Evolutionary conservation across 2,113 vertebrate species (phyloP).

Genomic region (Thinocorus orbignyianus): DNA sequence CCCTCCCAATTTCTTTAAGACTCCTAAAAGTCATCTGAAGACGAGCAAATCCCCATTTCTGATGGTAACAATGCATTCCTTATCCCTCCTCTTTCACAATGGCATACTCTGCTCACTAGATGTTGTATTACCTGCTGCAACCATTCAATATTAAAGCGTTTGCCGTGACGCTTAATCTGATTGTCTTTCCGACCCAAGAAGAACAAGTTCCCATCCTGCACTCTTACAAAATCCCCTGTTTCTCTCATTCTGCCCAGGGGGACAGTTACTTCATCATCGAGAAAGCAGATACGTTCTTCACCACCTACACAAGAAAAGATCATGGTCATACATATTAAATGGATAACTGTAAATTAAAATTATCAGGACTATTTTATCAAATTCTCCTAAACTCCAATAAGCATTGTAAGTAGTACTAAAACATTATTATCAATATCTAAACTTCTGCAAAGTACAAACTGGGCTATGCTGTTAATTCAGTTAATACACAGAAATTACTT

Average conservation of each 20-base stretch:
- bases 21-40: not conserved
- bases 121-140: slow-evolving; percentile 82
- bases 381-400: not conserved
- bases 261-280: slow-evolving; percentile 81
- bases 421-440: not conserved
- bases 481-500: not conserved
- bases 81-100: not conserved
- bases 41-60: not conserved
- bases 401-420: not conserved
- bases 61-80: not conserved
- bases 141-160: slow-evolving; percentile 83
- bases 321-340: not conserved
- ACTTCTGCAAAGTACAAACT: not conserved
- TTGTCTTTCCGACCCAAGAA: slow-evolving; percentile 90
- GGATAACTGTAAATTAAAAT: not conserved
- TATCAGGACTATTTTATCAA: not conserved
- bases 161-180: slow-evolving; percentile 90
- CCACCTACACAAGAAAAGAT: slow-evolving; percentile 81
- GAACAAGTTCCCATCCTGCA: slow-evolving; percentile 75
- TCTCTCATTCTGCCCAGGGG: slow-evolving; percentile 85
- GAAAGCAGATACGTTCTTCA: slow-evolving; percentile 85
- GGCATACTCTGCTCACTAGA: not conserved
- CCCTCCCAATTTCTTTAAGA: not conserved
- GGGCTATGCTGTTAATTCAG: not conserved
- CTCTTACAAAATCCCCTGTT: slow-evolving; percentile 89